Base-by-base conservation (phyloP, 2,797 vertebrate species). In the Forpus xanthops region DNA sequence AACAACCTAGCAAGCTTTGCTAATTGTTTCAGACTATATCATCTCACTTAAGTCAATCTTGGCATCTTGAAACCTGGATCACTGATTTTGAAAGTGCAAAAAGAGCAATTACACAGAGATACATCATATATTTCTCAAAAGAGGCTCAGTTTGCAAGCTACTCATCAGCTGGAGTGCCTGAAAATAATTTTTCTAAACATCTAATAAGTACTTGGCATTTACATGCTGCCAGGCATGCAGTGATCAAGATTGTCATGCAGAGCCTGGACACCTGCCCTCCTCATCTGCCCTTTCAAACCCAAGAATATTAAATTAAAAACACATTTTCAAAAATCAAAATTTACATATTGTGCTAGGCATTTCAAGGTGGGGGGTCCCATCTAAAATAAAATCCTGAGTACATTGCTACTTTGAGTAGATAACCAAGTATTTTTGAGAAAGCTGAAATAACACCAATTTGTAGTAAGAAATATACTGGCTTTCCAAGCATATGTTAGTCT, bases 191-290 rank as follows among this genome's bases (percentile, higher is more conserved):
- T 91, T 89, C 81, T 90, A 62, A 93, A 71, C 49, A 86, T 83
- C 89, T 89, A 82, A 65, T 88, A 96, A 94, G 79, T 62, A 76
- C 71, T 91, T 96, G 94, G 92, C 94, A 96, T 96, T 96, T 96
- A n/a, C 90, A 93, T 93, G 84, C 83, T 93, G 87, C 64, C 92
- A 93, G 91, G 87, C 88, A 85, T 74, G 67, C 2, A n/a, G 84
- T 8, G 41, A 93, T 75, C 86, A 87, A 78, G 44, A 10, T 24
- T 90, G 49, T 70, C 44, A 58, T 23, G 82, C 55, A 68, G 62
- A 88, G 66, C 49, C 47, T 76, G 67, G 86, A 93, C 79, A 87
- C 56, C 42, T 89, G 79, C 61, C 92, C 94, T 96, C 88, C 11
- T 33, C 35, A 94, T 55, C 71, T 60, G 61, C 71, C 72, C 85